Base-by-base conservation (phyloP, 2,113 vertebrate genomes). In the Urocynchramus pylzowi region DNA sequence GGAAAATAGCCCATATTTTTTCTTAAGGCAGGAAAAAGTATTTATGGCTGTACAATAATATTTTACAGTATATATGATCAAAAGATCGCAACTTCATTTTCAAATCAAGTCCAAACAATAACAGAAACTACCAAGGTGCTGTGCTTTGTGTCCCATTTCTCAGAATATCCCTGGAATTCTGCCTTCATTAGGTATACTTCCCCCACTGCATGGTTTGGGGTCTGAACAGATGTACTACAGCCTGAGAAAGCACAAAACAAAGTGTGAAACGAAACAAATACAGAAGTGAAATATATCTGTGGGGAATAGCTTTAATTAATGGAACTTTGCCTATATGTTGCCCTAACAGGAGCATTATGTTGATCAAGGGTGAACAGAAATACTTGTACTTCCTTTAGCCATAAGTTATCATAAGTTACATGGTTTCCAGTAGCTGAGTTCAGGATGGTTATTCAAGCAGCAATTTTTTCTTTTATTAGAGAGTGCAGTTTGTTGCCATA, bases 11-110 rank as follows among this genome's bases (percentile, higher is more conserved):
- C 90, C 7, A 2, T 63, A 63, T 73, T 73, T 87, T 89, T 96
- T 87, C 87, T 87, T 73, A 65, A 64, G 69, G 81, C 68, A 75
- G 89, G 84, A 95, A 93, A 91, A 37, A 79, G 53, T 89, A 91
- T 96, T 96, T 94, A 89, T 69, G 69, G n/a, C 28, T 76, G 49
- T 71, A 78, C 84, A 94, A 82, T 94, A 93, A 76, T 49, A 63
- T 91, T 91, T 91, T 91, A 79, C 49, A 69, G 49, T 83, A 74
- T 82, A 79, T 84, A 89, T 83, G 93, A 96, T 96, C 87, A 85
- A 95, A 96, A 91, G 93, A 89, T 85, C 89, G 70, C 42, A 85
- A 47, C 75, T 94, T 90, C 20, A 47, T 82, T 83, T 94, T 88
- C 59, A 91, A 61, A 89, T 89, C 77, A 82, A 87, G 67, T 75